A percentile compares a stretch with the other conserved stretches of the same genome.
phyloP scores from a whole-genome alignment of 2,113 vertebrate species.

The Phocoena sinus region DNA sequence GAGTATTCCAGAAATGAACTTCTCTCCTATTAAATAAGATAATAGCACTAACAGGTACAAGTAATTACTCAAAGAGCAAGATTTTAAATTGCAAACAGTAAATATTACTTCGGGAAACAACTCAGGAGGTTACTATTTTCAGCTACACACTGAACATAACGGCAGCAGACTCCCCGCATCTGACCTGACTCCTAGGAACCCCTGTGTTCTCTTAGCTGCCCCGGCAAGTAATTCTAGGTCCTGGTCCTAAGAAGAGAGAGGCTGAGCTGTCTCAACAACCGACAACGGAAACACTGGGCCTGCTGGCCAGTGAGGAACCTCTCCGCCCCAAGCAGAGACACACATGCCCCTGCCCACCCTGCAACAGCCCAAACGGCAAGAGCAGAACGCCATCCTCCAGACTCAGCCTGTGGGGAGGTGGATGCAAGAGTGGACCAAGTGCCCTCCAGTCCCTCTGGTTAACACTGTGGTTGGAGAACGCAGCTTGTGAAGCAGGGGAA shows the following conservation, averaged over 20 bases:
- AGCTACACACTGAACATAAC: background rate
- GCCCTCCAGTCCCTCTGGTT: background rate
- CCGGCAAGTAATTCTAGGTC: background rate
- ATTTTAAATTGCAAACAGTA: background rate
- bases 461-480: background rate
- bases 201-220: background rate
- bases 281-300: fast-evolving
- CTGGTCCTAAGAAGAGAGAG: background rate
- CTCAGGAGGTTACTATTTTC: background rate
- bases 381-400: background rate
- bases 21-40: background rate
- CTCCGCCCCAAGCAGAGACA: background rate
- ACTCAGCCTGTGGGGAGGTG: background rate
- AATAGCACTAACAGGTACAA: background rate
- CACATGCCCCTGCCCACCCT: background rate
- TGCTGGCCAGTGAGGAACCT: background rate
- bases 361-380: background rate
- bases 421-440: too few species aligned
- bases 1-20: background rate
- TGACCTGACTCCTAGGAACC: background rate
- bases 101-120: background rate
- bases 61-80: background rate
- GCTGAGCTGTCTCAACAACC: background rate
- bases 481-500: too few species aligned
- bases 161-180: too few species aligned